phyloP scores from a whole-genome alignment of 2,797 vertebrate genomes.

The Oreochromis grahami region DNA sequence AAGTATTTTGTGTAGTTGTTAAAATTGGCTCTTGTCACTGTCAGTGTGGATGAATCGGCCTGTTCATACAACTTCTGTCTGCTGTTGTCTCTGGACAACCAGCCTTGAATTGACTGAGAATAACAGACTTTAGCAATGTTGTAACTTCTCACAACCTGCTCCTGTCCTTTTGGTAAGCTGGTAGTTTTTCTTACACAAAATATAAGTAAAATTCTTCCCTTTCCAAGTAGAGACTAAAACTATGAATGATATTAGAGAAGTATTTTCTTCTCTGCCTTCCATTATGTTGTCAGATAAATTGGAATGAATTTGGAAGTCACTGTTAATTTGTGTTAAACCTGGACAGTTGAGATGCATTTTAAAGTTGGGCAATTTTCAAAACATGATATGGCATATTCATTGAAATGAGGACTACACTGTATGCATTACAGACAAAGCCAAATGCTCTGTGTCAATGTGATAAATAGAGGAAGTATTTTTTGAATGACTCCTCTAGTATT shows the following conservation, averaged over 20 bases:
- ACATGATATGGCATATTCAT: background rate
- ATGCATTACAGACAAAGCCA: rapidly evolving
- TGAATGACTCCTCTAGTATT: rapidly evolving
- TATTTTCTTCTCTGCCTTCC: too few species aligned
- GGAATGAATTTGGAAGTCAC: rapidly evolving
- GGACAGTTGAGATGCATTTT: rapidly evolving
- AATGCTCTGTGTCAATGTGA: rapidly evolving
- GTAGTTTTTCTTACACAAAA: too few species aligned
- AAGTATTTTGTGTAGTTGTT: too few species aligned
- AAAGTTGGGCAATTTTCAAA: rapidly evolving
- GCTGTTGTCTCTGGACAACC: background rate
- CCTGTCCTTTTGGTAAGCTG: too few species aligned
- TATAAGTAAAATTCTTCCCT: too few species aligned
- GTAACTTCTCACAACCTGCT: too few species aligned
- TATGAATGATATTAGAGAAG: too few species aligned
- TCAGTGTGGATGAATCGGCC: background rate
- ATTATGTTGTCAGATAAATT: background rate
- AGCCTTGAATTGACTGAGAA: background rate
- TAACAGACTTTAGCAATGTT: background rate
- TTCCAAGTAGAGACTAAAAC: too few species aligned
- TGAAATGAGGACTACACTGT: background rate
- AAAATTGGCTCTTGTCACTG: too few species aligned
- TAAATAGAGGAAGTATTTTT: background rate
- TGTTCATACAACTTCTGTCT: background rate
- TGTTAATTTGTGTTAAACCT: background rate